Evolutionary conservation across 2,888 invertebrate species (phyloP).

Genomic region (Byasa hedistus): DNA sequence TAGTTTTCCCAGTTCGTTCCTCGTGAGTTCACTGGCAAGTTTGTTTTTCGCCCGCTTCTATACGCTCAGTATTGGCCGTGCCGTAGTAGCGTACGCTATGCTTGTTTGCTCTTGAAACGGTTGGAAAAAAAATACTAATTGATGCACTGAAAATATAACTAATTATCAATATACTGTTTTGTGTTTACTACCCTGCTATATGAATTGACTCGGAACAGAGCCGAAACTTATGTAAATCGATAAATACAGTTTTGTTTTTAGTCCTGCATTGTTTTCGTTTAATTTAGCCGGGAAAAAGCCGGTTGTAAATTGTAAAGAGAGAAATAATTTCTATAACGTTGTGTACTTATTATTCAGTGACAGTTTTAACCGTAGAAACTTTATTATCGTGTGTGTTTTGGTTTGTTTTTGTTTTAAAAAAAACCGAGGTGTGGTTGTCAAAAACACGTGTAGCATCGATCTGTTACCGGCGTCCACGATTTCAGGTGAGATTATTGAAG

Average conservation of each 20-base stretch:
- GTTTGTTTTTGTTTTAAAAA: conserved; percentile 46
- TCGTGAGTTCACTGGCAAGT: conserved; percentile 44
- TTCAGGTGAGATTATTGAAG: conserved; percentile 34
- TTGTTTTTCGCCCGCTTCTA: conserved; percentile 51
- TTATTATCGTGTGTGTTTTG: conserved; percentile 45
- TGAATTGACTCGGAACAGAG: conserved; percentile 36
- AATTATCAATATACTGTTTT: conserved; percentile 44
- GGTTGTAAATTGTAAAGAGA: conserved; percentile 42
- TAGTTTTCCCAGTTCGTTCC: conserved; percentile 61
- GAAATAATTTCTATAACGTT: conserved; percentile 47
- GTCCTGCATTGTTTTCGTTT: conserved; percentile 48
- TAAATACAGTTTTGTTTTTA: conserved; percentile 39
- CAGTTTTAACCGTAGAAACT: conserved; percentile 43
- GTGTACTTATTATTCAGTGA: conserved; percentile 54
- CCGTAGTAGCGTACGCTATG: conserved; percentile 55
- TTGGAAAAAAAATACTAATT: conserved; percentile 42
- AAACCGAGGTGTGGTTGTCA: conserved; percentile 47
- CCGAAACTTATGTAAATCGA: conserved; percentile 34
- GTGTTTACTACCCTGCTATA: conserved; percentile 39
- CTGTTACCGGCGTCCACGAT: conserved; percentile 39
- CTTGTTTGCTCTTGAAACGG: conserved; percentile 43
- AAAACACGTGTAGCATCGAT: conserved; percentile 63
- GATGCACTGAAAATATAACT: conserved; percentile 42
- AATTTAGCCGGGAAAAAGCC: conserved; percentile 71
- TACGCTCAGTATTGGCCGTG: conserved; percentile 62